Percentiles rank a stretch among this genome's conserved stretches.
Conservation (phyloP, 2,113 vertebrate species). For the Cairina moschata region DNA sequence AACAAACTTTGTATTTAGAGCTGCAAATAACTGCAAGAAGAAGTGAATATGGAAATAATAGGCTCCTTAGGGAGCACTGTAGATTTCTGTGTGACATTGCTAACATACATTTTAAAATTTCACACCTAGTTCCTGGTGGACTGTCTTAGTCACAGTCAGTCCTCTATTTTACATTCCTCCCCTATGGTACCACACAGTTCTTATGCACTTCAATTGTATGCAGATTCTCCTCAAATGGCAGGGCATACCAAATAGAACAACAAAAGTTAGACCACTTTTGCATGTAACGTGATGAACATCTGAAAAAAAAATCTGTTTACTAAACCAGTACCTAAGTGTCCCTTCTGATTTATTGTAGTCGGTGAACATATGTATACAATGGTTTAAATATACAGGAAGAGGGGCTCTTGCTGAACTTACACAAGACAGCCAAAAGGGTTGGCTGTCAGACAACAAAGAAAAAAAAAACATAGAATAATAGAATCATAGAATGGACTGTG, state of each 20-base stretch:
- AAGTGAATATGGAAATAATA: not conserved
- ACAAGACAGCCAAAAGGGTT: not conserved
- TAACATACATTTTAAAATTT: not conserved
- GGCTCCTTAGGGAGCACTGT: not conserved
- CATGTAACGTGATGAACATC: accelerated
- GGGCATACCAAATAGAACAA: not conserved
- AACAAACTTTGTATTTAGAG: not conserved
- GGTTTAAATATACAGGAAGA: not conserved
- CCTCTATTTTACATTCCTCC: not conserved
- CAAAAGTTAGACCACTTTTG: not conserved
- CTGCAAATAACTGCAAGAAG: not conserved
- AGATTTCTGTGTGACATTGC: not conserved
- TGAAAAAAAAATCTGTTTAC: not conserved
- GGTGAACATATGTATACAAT: not conserved
- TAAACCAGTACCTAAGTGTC: not conserved
- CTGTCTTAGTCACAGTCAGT: not conserved
- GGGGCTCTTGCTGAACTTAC: not conserved
- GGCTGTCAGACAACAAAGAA: not conserved
- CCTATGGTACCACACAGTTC: accelerated
- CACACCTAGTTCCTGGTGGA: not conserved
- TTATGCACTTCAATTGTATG: not conserved
- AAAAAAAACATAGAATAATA: too few relatives aligned
- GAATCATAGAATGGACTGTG: too few relatives aligned
- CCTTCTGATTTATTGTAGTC: not conserved
- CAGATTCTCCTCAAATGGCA: not conserved